These are phyloP conservation scores for Callionymus lyra DNA, from an alignment of 2,113 vertebrate species.

Conservation along the genomic window DNA sequence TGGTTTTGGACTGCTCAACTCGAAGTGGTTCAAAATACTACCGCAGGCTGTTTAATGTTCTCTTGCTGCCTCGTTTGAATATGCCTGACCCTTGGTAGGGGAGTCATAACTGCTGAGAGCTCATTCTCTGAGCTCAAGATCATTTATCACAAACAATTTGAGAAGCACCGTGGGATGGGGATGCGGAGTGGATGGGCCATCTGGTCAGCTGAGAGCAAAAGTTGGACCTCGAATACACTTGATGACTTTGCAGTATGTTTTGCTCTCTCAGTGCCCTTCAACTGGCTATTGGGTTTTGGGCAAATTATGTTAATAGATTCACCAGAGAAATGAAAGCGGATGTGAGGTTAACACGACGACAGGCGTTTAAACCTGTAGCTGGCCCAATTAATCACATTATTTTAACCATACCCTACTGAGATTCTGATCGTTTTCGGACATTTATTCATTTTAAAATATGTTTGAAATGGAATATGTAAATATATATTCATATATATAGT, in stretches of 20 bases:
- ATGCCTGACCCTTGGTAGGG: not conserved
- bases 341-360: too few relatives aligned
- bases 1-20: not conserved
- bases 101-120: not conserved
- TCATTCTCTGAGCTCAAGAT: constrained; percentile 2
- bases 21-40: not conserved
- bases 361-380: too few relatives aligned
- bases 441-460: too few relatives aligned
- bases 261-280: constrained; percentile 7
- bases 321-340: too few relatives aligned
- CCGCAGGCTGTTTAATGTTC: not conserved
- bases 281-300: not conserved
- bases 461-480: too few relatives aligned
- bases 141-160: constrained; percentile 13
- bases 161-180: constrained; percentile 7
- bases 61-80: not conserved
- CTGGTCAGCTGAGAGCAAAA: constrained; percentile 20
- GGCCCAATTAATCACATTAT: too few relatives aligned
- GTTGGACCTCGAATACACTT: constrained; percentile 9
- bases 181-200: constrained; percentile 14
- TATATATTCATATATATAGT: too few relatives aligned
- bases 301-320: not conserved
- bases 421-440: too few relatives aligned
- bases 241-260: constrained; percentile 12
- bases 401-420: too few relatives aligned